Conservation (phyloP, 2,888 invertebrate genomes). For the Plagodis pulveraria region DNA sequence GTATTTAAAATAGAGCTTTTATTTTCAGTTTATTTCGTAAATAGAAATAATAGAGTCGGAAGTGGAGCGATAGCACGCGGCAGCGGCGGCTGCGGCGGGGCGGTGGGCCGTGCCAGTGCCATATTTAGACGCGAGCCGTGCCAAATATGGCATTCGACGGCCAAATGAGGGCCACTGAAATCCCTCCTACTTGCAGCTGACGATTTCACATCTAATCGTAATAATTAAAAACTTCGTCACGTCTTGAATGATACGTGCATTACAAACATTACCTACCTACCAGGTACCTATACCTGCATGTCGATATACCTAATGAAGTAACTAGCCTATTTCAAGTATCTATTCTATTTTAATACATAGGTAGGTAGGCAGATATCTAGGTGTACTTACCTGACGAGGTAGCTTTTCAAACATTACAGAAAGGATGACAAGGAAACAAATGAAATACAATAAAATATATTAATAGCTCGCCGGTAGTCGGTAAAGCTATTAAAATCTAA, state of each 20-base stretch:
- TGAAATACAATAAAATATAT: no score
- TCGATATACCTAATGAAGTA: constrained; percentile 20
- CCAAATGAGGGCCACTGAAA: constrained; percentile 92
- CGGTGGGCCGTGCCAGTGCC: constrained; percentile 90
- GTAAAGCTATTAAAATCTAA: no score
- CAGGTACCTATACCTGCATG: constrained; percentile 29
- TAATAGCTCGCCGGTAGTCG: no score
- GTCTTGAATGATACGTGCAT: constrained; percentile 52
- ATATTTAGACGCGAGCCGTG: constrained; percentile 92
- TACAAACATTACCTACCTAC: constrained; percentile 31
- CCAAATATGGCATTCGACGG: constrained; percentile 92
- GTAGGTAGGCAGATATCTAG: background rate
- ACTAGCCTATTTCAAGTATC: background rate
- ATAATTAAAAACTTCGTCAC: constrained; percentile 81
- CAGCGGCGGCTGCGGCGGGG: constrained; percentile 58
- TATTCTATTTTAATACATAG: background rate
- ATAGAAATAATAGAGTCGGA: constrained; percentile 85
- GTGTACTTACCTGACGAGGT: background rate
- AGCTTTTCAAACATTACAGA: background rate
- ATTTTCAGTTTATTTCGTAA: constrained; percentile 84
- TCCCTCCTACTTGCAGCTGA: constrained; percentile 88
- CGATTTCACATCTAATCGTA: constrained; percentile 80
- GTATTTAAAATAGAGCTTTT: constrained; percentile 83
- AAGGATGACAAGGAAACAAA: no score
- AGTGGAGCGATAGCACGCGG: constrained; percentile 69